Conservation (phyloP, 1,140 invertebrate genomes). For the Mycetomoellerius zeteki region DNA sequence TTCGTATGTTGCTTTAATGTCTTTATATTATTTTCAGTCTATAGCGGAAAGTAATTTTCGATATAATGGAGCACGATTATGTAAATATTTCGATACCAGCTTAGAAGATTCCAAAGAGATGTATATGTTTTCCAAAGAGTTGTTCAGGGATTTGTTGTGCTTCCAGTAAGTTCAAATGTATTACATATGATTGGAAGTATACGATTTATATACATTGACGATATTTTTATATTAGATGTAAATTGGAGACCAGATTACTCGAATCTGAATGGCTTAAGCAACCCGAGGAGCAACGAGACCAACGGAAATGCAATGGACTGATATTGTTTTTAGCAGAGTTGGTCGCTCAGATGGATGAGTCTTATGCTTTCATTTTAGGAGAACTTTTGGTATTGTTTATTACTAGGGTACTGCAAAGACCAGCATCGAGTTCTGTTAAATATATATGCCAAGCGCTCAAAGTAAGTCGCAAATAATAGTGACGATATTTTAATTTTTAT, state of each 20-base stretch:
- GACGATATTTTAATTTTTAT: neutral
- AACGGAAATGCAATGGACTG: conserved; percentile 84
- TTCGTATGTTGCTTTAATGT: conserved; percentile 36
- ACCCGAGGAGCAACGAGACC: conserved; percentile 78
- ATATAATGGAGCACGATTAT: conserved; percentile 90
- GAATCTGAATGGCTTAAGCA: conserved; percentile 77
- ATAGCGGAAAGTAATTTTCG: conserved; percentile 90
- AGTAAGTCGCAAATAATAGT: conserved; percentile 66
- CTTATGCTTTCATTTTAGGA: conserved; percentile 78
- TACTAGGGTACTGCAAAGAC: conserved; percentile 81
- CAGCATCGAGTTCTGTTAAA: conserved; percentile 84
- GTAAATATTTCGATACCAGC: conserved; percentile 87
- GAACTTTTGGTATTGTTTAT: conserved; percentile 83
- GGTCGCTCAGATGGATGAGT: conserved; percentile 83
- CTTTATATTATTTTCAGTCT: conserved; percentile 84
- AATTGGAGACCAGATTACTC: conserved; percentile 79
- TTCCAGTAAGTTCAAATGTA: conserved; percentile 78
- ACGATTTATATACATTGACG: neutral
- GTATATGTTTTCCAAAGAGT: conserved; percentile 11
- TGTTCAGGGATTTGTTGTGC: conserved; percentile 86
- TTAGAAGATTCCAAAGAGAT: neutral
- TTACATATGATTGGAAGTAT: neutral
- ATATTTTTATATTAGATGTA: conserved; percentile 78
- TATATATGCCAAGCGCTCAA: conserved; percentile 87
- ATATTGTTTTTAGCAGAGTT: conserved; percentile 85